phyloP scores from a whole-genome alignment of 2,888 invertebrate species.

The Alcis repandata region DNA sequence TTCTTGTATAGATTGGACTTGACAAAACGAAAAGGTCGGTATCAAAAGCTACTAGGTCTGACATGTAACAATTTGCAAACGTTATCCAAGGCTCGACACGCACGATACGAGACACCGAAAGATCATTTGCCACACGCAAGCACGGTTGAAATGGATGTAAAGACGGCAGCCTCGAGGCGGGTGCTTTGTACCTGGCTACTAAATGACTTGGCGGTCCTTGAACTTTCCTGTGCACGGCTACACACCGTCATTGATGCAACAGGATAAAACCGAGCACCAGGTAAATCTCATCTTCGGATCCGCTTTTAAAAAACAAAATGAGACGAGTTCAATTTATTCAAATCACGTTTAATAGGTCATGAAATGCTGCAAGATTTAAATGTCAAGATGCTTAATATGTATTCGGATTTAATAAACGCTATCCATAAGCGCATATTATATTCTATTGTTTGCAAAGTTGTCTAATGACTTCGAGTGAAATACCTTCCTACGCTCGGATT shows the following conservation, averaged over 20 bases:
- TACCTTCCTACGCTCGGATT: constrained; percentile 16
- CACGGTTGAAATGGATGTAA: constrained; percentile 58
- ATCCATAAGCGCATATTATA: constrained; percentile 20
- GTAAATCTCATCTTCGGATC: constrained; percentile 27
- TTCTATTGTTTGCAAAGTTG: constrained; percentile 33
- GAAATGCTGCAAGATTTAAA: constrained; percentile 43
- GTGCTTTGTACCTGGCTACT: constrained; percentile 70
- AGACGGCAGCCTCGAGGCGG: constrained; percentile 61
- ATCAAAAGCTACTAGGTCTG: constrained; percentile 23
- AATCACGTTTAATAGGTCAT: constrained; percentile 44
- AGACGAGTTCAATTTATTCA: constrained; percentile 37
- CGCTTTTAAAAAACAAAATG: constrained; percentile 25
- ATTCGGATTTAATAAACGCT: constrained; percentile 26
- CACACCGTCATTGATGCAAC: constrained; percentile 54
- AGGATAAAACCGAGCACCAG: constrained; percentile 51
- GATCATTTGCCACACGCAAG: constrained; percentile 67
- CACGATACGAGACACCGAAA: constrained; percentile 58
- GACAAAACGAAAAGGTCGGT: constrained; percentile 17
- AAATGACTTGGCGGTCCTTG: constrained; percentile 73
- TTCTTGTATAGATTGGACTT: constrained; percentile 11
- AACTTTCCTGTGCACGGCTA: constrained; percentile 61
- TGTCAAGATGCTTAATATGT: constrained; percentile 40
- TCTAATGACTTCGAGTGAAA: constrained; percentile 16
- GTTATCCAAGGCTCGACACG: constrained; percentile 43
- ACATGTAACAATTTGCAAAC: constrained; percentile 41